These are phyloP conservation scores for Cardiocondyla obscurior DNA, from an alignment of 1,140 invertebrate species.

Conservation along the genomic window DNA sequence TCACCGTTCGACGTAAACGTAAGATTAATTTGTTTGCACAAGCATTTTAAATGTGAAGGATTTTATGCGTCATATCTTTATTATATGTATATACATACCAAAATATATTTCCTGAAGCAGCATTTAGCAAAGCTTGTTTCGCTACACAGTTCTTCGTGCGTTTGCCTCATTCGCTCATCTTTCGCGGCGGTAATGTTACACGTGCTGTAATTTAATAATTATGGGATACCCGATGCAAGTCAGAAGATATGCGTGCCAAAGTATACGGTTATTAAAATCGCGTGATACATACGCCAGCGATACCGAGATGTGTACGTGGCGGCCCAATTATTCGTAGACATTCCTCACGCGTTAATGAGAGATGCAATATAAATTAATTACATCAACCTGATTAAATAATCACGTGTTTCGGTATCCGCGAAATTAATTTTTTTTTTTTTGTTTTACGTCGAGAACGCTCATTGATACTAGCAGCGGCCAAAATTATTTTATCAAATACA, in stretches of 20 bases:
- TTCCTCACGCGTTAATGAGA: slow-evolving; percentile 22
- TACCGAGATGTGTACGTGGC: background rate
- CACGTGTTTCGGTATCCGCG: background rate
- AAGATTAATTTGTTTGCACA: background rate
- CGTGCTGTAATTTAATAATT: slow-evolving; percentile 49
- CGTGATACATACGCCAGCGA: background rate
- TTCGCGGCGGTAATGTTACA: slow-evolving; percentile 8
- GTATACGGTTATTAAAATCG: slow-evolving; percentile 42
- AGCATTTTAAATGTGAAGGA: background rate
- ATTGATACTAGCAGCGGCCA: background rate
- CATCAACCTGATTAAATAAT: slow-evolving; percentile 42
- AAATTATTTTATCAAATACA: background rate
- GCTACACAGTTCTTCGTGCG: background rate
- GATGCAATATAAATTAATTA: slow-evolving; percentile 26
- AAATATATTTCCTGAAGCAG: background rate
- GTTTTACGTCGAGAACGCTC: background rate
- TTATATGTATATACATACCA: background rate
- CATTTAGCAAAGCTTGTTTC: background rate
- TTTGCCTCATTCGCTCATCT: background rate
- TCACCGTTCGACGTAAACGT: background rate
- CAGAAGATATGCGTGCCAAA: slow-evolving; percentile 5
- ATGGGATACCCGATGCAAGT: slow-evolving; percentile 16
- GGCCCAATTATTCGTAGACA: slow-evolving; percentile 24
- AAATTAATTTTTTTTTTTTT: slow-evolving; percentile 6
- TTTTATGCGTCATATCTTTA: background rate